phyloP scores from a whole-genome alignment of 2,888 invertebrate species.

The Heliconius ismenius region DNA sequence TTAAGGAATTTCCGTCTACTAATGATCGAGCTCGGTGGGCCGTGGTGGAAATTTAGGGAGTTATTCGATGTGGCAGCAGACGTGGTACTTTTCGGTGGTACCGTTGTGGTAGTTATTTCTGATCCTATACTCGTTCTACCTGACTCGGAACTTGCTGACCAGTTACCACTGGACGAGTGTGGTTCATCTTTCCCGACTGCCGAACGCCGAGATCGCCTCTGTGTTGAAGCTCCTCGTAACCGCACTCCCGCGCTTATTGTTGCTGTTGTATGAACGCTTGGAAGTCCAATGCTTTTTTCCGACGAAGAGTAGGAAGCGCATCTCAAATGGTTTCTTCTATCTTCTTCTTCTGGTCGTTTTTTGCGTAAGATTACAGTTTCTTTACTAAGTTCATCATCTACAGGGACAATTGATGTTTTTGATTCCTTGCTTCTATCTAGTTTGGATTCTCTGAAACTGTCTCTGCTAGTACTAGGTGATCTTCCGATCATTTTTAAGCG shows the following conservation, averaged over 20 bases:
- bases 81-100: conserved; percentile 86
- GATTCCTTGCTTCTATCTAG: conserved; percentile 73
- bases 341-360: conserved; percentile 82
- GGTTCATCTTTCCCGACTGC: conserved; percentile 88
- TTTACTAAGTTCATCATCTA: conserved; percentile 84
- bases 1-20: conserved; percentile 86
- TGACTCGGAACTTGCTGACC: conserved; percentile 96
- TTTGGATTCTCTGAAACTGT: conserved; percentile 69
- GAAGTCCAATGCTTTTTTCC: conserved; percentile 85
- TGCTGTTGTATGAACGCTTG: conserved; percentile 78
- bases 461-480: conserved; percentile 81
- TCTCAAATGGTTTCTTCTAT: conserved; percentile 87
- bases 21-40: conserved; percentile 86
- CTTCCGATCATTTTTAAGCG: conserved; percentile 88
- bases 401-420: conserved; percentile 62
- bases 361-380: conserved; percentile 85
- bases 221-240: conserved; percentile 87
- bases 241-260: conserved; percentile 85
- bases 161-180: conserved; percentile 95
- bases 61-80: conserved; percentile 86
- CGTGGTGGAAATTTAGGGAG: conserved; percentile 84
- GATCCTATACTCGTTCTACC: conserved; percentile 92
- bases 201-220: conserved; percentile 86
- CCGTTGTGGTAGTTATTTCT: conserved; percentile 87
- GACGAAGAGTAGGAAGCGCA: conserved; percentile 90